Conservation (phyloP, 2,797 vertebrate genomes). For the Smutsia temminckii region DNA sequence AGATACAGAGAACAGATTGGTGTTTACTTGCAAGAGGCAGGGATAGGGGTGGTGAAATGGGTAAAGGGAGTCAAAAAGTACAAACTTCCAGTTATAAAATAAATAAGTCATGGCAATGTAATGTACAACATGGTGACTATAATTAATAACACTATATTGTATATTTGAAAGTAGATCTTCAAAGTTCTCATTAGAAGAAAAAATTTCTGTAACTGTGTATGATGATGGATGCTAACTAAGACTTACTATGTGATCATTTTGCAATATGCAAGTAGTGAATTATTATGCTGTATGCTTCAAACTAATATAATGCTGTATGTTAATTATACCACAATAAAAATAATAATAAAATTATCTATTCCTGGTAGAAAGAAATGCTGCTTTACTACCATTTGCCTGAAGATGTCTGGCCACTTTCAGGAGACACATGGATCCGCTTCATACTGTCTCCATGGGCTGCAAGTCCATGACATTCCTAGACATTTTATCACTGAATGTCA, state of each 20-base stretch:
- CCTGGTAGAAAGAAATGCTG: neutral
- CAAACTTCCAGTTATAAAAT: neutral
- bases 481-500: neutral
- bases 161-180: neutral
- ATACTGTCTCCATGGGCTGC: neutral
- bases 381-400: neutral
- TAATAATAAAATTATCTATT: neutral
- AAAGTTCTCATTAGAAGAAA: neutral
- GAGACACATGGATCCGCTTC: neutral
- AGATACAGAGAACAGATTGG: neutral
- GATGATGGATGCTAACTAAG: neutral
- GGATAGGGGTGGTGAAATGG: neutral
- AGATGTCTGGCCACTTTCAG: neutral
- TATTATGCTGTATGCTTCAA: neutral
- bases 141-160: neutral
- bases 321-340: neutral
- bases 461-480: neutral
- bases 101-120: neutral
- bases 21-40: neutral
- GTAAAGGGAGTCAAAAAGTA: neutral
- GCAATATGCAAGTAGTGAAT: neutral
- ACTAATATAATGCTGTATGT: neutral
- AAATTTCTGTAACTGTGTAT: neutral
- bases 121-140: neutral
- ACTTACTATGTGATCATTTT: neutral